These are phyloP conservation scores for Morus bassanus DNA, from an alignment of 2,797 vertebrate species.

Conservation along the genomic window DNA sequence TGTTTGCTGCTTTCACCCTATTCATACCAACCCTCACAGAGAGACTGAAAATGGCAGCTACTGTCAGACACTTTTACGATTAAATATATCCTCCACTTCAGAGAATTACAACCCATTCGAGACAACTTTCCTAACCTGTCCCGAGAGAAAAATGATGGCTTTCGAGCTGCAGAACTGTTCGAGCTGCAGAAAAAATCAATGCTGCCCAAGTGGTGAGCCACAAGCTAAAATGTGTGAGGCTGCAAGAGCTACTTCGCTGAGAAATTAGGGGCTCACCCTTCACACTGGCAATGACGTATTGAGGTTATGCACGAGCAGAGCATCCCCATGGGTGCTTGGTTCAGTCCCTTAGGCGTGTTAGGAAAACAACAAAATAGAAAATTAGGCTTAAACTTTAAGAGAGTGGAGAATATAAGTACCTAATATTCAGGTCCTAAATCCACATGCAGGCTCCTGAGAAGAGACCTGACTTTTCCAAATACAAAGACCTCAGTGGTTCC, in stretches of 20 bases:
- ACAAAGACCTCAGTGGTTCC: background rate
- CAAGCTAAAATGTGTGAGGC: background rate
- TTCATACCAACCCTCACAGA: background rate
- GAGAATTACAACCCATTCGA: background rate
- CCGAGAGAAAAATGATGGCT: background rate
- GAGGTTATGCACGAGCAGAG: background rate
- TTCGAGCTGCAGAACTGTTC: background rate
- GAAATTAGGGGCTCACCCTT: background rate
- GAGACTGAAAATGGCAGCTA: background rate
- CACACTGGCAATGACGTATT: rapidly evolving
- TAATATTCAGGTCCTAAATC: background rate
- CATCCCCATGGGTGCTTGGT: background rate
- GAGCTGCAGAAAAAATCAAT: background rate
- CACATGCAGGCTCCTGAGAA: background rate
- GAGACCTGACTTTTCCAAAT: background rate
- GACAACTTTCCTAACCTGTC: background rate
- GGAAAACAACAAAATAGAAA: background rate
- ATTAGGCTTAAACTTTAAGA: background rate
- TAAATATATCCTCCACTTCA: background rate
- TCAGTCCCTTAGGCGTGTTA: background rate
- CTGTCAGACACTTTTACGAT: background rate
- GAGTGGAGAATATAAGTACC: background rate
- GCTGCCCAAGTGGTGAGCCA: background rate
- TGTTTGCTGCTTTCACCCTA: background rate
- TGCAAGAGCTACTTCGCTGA: background rate